Percentiles rank a stretch among this genome's conserved stretches.
These are phyloP conservation scores for Acromyrmex heyeri DNA, from an alignment of 1,140 invertebrate species.

Conservation along the genomic window DNA sequence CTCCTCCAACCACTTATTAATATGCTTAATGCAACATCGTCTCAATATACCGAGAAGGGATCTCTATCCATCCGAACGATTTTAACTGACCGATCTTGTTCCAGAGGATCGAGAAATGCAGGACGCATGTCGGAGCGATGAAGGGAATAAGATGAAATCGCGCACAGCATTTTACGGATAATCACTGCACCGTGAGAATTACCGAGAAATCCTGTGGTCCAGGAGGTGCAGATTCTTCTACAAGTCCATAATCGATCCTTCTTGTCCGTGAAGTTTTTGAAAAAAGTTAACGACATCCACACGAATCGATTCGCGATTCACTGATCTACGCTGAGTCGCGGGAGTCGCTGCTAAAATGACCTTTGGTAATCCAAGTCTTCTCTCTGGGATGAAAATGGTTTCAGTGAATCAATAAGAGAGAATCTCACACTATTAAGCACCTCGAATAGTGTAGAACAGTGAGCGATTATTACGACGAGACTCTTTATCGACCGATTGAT, in stretches of 20 bases:
- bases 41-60: background rate
- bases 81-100: conserved; percentile 34
- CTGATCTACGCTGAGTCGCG: conserved; percentile 60
- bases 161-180: conserved; percentile 28
- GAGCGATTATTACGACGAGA: conserved; percentile 58
- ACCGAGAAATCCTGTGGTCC: background rate
- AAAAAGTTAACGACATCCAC: conserved; percentile 71
- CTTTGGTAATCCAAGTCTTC: conserved; percentile 49
- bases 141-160: conserved; percentile 37
- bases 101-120: conserved; percentile 21
- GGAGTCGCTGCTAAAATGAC: conserved; percentile 31
- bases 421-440: conserved; percentile 51
- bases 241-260: background rate
- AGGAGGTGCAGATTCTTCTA: conserved; percentile 23
- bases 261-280: conserved; percentile 32
- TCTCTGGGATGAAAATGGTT: conserved; percentile 10
- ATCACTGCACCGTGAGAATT: conserved; percentile 67
- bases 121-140: conserved; percentile 21
- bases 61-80: conserved; percentile 34
- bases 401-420: conserved; percentile 9
- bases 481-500: conserved; percentile 50
- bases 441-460: conserved; percentile 51
- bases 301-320: conserved; percentile 66
- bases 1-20: conserved; percentile 32
- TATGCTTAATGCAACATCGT: conserved; percentile 38